Percentiles rank a stretch among this genome's conserved stretches.
Conservation (phyloP, 2,797 vertebrate genomes). For the Pseudochirops cupreus region DNA sequence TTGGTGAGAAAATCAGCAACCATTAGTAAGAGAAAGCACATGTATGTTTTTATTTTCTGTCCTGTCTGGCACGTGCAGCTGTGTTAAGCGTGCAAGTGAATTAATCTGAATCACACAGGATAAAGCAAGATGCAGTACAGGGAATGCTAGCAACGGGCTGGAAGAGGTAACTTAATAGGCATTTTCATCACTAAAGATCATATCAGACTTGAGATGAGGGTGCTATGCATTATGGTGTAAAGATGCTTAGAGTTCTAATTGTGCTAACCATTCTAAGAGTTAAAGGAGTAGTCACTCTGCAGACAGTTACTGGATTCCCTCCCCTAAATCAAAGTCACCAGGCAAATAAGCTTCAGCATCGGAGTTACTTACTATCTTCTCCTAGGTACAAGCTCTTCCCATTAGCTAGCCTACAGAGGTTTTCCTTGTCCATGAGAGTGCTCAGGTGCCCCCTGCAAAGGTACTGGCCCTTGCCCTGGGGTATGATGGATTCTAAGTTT, state of each 20-base stretch:
- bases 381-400: slow-evolving; percentile 58
- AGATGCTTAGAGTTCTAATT: not conserved
- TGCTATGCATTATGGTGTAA: slow-evolving; percentile 19
- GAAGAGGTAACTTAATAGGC: not conserved
- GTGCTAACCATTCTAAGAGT: not conserved
- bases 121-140: not conserved
- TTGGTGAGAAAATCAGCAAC: not conserved
- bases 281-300: not conserved
- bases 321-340: not conserved
- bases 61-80: not conserved
- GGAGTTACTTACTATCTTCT: not conserved
- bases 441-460: slow-evolving; percentile 40
- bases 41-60: not conserved
- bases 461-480: slow-evolving; percentile 53
- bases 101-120: not conserved
- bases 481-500: slow-evolving; percentile 23
- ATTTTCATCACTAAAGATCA: not conserved
- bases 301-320: not conserved
- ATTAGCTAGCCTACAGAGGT: slow-evolving; percentile 47
- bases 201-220: not conserved
- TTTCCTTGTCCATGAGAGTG: slow-evolving; percentile 65
- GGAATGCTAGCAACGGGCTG: not conserved
- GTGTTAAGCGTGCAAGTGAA: not conserved
- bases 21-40: rapidly evolving
- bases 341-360: slow-evolving; percentile 10